Evolutionary conservation across 2,113 vertebrate genomes (phyloP), one percentile per base, ranked within the genome.

Genomic region (Thamnaconus septentrionalis): DNA sequence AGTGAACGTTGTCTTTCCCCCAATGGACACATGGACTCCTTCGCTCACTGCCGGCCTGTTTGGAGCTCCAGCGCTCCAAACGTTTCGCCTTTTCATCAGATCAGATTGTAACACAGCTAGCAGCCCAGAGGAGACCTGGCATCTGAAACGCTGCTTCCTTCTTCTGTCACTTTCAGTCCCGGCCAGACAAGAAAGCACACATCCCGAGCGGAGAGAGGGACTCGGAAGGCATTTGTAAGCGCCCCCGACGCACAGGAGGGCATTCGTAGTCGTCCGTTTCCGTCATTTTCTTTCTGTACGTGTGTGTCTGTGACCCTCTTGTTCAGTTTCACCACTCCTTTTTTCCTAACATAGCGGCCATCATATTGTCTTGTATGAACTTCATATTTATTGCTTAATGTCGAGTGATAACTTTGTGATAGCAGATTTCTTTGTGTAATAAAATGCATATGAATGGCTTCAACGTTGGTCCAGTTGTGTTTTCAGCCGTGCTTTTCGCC

Each of bases 381-480:
- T 73, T 79, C 78, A 84, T 90, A 90, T 90, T 92, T 92, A 90
- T 90, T 92, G 88, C 81, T 90, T 83, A 82, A 77, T 84, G 85
- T 90, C 83, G 66, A 76, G 80, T 89, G 84, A 89, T 82, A 90
- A 84, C 86, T 91, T 91, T 91, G 87, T 90, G 87, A 87, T 90
- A 89, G 86, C 78, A 78, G 79, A 79, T 87, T 85, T 86, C 84
- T 89, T 89, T 89, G 75, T 90, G 86, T 88, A 91, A 90, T 90
- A 90, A 90, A 90, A 88, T 70, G 80, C 69, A 51, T 78, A 75
- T 82, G 87, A 88, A 77, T 70, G 75, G 74, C 58, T 58, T 56
- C 77, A 66, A 67, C 8, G 5, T 5, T 44, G 5, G 58, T 55
- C 0, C 18, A 31, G 62, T 71, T 59, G 4, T 66, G 42, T 41